Conservation (phyloP, 2,888 invertebrate species). For the Lasioglossum calceatum region DNA sequence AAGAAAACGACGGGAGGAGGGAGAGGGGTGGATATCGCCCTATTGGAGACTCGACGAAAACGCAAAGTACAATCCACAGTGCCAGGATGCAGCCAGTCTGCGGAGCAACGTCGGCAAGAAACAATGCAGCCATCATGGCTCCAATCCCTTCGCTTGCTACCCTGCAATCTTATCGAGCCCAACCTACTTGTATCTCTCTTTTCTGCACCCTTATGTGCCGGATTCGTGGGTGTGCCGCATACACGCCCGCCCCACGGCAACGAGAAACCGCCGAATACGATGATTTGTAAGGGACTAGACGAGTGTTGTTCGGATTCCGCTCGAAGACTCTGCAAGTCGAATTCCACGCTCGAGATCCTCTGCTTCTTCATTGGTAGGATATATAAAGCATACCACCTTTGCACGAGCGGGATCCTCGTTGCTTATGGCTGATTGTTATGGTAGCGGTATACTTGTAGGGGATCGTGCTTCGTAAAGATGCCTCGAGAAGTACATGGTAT, state of each 20-base stretch:
- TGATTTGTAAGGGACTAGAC: slow-evolving; percentile 59
- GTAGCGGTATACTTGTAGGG: neutral
- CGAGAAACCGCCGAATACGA: slow-evolving; percentile 51
- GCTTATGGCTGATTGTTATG: slow-evolving; percentile 16
- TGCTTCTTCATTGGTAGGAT: neutral
- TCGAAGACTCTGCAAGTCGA: slow-evolving; percentile 26
- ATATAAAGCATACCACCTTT: neutral
- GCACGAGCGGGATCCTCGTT: neutral
- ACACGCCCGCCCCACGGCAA: neutral
- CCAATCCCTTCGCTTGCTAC: slow-evolving; percentile 73
- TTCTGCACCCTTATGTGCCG: slow-evolving; percentile 34
- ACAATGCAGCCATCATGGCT: slow-evolving; percentile 79
- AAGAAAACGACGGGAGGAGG: slow-evolving; percentile 17
- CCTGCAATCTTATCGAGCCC: slow-evolving; percentile 74
- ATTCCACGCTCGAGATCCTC: slow-evolving; percentile 39
- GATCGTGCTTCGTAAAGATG: neutral
- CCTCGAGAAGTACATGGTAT: neutral
- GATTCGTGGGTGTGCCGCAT: neutral
- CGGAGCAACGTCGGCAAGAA: slow-evolving; percentile 79
- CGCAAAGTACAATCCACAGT: slow-evolving; percentile 76
- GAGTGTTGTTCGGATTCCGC: slow-evolving; percentile 38
- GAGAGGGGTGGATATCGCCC: slow-evolving; percentile 59
- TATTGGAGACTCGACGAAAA: slow-evolving; percentile 75
- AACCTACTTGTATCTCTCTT: slow-evolving; percentile 67
- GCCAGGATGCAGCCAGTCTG: slow-evolving; percentile 73